Conservation (phyloP, 2,888 invertebrate species). For the Tenthredo mesomela region DNA sequence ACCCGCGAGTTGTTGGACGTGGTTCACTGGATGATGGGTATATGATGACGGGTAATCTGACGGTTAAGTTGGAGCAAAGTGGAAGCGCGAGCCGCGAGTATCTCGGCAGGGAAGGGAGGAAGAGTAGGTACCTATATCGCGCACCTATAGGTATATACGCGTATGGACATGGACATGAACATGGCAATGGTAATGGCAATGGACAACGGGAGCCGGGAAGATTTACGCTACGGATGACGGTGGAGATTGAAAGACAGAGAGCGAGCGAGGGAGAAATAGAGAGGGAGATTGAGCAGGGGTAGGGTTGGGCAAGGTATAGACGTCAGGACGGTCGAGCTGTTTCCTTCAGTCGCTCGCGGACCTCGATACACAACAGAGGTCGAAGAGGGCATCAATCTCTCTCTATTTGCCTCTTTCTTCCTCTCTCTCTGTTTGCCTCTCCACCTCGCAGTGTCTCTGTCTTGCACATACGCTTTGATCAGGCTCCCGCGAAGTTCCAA, state of each 20-base stretch:
- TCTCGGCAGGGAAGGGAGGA: slow-evolving; percentile 42
- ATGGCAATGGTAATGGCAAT: slow-evolving; percentile 43
- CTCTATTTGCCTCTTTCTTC: slow-evolving; percentile 34
- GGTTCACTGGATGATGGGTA: slow-evolving; percentile 39
- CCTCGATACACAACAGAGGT: slow-evolving; percentile 50
- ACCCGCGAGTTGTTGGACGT: slow-evolving; percentile 33
- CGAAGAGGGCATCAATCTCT: slow-evolving; percentile 51
- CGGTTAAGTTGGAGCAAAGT: slow-evolving; percentile 33
- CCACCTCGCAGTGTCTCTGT: slow-evolving; percentile 13
- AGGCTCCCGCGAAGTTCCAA: slow-evolving; percentile 44
- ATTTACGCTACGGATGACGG: slow-evolving; percentile 48
- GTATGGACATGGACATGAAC: slow-evolving; percentile 38
- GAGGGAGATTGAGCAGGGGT: slow-evolving; percentile 50
- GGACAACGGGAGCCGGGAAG: slow-evolving; percentile 31
- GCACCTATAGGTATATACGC: background rate
- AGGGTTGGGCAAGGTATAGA: slow-evolving; percentile 47
- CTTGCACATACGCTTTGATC: background rate
- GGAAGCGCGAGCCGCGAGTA: slow-evolving; percentile 41
- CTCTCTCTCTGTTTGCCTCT: slow-evolving; percentile 26
- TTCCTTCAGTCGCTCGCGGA: slow-evolving; percentile 51
- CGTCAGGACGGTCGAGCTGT: slow-evolving; percentile 45
- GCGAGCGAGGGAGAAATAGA: slow-evolving; percentile 48
- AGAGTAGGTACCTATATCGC: slow-evolving; percentile 11
- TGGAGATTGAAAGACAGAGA: slow-evolving; percentile 41
- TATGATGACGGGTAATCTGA: slow-evolving; percentile 50